A percentile compares a stretch with the other conserved stretches of the same genome.
phyloP scores from a whole-genome alignment of 2,888 invertebrate genomes.

The Scaptomyza caliginosa region DNA sequence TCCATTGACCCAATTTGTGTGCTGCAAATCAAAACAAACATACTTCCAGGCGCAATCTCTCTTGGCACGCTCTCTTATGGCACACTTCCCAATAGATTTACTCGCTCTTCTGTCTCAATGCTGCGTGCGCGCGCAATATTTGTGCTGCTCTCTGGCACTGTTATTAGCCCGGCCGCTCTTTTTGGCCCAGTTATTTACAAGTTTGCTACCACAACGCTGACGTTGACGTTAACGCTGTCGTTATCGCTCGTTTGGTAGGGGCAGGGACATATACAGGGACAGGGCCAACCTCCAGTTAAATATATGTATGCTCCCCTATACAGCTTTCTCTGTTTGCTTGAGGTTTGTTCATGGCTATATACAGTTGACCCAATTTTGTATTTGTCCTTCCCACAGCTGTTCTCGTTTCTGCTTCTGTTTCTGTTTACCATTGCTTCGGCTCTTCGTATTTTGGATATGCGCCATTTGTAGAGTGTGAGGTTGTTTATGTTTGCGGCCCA shows the following conservation, averaged over 20 bases:
- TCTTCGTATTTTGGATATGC: constrained; percentile 23
- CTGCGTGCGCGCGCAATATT: constrained; percentile 44
- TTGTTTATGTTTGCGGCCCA: constrained; percentile 70
- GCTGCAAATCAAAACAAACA: constrained; percentile 67
- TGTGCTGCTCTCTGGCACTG: constrained; percentile 38
- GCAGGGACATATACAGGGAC: constrained; percentile 31
- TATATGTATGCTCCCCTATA: constrained; percentile 16
- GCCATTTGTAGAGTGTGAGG: constrained; percentile 55
- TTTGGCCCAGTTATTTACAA: constrained; percentile 61
- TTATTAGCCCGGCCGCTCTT: constrained; percentile 60
- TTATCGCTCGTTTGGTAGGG: constrained; percentile 52
- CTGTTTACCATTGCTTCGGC: constrained; percentile 46
- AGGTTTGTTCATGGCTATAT: constrained; percentile 47
- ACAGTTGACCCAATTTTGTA: constrained; percentile 76
- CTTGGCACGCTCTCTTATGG: constrained; percentile 20
- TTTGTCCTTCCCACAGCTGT: constrained; percentile 78
- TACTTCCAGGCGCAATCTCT: constrained; percentile 39
- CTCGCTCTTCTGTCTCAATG: constrained; percentile 8
- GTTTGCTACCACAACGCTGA: constrained; percentile 46
- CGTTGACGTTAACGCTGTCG: constrained; percentile 34
- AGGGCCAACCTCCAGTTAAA: constrained; percentile 56
- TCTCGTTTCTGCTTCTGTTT: constrained; percentile 59
- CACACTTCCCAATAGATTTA: constrained; percentile 6
- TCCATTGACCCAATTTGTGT: constrained; percentile 68
- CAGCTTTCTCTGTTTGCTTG: constrained; percentile 6